phyloP scores from a whole-genome alignment of 2,888 invertebrate species.

The Eugnorisma glareosa region DNA sequence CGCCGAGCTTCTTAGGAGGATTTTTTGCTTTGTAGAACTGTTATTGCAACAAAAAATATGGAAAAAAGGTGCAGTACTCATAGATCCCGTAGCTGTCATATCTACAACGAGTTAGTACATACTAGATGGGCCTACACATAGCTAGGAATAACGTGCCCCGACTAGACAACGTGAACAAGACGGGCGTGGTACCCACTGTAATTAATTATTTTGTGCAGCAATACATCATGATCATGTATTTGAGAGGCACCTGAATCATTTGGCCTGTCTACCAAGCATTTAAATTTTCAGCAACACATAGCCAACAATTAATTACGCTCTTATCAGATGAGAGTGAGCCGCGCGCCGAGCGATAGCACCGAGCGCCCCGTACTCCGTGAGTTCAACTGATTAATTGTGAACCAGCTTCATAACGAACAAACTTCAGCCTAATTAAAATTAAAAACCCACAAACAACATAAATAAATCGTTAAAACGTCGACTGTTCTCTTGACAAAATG shows the following conservation, averaged over 20 bases:
- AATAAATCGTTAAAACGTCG: slow-evolving; percentile 33
- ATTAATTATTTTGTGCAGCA: slow-evolving; percentile 7
- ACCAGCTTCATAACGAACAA: slow-evolving; percentile 33
- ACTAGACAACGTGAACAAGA: background rate
- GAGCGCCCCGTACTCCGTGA: slow-evolving; percentile 2
- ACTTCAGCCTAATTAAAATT: slow-evolving; percentile 53
- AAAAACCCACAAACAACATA: slow-evolving; percentile 39
- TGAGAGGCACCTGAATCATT: slow-evolving; percentile 28
- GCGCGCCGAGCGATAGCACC: slow-evolving; percentile 42
- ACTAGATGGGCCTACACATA: background rate
- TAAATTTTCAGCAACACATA: slow-evolving; percentile 54
- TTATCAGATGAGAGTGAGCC: slow-evolving; percentile 59
- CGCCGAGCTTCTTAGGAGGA: background rate
- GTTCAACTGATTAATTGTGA: slow-evolving; percentile 56
- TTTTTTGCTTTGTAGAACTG: background rate
- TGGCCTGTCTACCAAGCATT: slow-evolving; percentile 49
- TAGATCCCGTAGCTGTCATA: background rate
- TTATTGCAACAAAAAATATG: too few relatives aligned
- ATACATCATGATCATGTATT: slow-evolving; percentile 23
- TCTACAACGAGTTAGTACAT: background rate
- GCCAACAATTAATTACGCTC: slow-evolving; percentile 55
- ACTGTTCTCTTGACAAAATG: slow-evolving; percentile 31
- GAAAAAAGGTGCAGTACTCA: background rate
- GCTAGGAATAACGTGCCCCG: background rate
- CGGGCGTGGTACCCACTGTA: background rate